Evolutionary conservation across 2,797 vertebrate genomes (phyloP).

Genomic region (Lutjanus argentimaculatus): DNA sequence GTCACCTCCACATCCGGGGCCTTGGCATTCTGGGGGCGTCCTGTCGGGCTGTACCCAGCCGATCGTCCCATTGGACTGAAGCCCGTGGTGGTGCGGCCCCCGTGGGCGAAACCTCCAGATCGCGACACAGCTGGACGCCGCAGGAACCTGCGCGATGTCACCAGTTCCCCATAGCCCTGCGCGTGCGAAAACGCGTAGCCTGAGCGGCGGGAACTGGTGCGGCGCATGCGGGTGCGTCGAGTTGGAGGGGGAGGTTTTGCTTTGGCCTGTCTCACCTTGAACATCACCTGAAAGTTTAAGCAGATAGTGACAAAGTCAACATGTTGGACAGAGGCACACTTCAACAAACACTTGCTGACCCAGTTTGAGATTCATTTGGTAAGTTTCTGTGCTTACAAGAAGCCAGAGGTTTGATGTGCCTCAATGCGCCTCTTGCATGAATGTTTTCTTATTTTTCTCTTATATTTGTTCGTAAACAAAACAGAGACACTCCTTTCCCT

Average conservation of each 20-base stretch:
- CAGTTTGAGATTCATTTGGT: neutral
- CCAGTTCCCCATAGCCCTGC: constrained; percentile 94
- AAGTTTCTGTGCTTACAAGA: neutral
- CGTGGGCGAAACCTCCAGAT: constrained; percentile 66
- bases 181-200: constrained; percentile 97
- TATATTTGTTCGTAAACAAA: too few relatives aligned
- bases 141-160: constrained; percentile 92
- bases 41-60: constrained; percentile 85
- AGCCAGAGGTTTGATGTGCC: too few relatives aligned
- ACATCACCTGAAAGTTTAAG: constrained; percentile 85
- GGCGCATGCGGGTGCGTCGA: constrained; percentile 78
- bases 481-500: too few relatives aligned
- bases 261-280: constrained; percentile 88
- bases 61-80: constrained; percentile 85
- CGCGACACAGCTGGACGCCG: constrained; percentile 70
- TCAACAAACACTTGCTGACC: neutral
- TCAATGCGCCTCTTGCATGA: too few relatives aligned
- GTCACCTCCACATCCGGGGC: constrained; percentile 76
- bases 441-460: too few relatives aligned
- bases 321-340: neutral
- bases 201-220: constrained; percentile 89
- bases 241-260: constrained; percentile 78
- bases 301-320: neutral
- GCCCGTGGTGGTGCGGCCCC: constrained; percentile 68
- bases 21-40: constrained; percentile 67